Evolutionary conservation across 2,797 vertebrate genomes (phyloP).

Genomic region (Delichon dasypus): DNA sequence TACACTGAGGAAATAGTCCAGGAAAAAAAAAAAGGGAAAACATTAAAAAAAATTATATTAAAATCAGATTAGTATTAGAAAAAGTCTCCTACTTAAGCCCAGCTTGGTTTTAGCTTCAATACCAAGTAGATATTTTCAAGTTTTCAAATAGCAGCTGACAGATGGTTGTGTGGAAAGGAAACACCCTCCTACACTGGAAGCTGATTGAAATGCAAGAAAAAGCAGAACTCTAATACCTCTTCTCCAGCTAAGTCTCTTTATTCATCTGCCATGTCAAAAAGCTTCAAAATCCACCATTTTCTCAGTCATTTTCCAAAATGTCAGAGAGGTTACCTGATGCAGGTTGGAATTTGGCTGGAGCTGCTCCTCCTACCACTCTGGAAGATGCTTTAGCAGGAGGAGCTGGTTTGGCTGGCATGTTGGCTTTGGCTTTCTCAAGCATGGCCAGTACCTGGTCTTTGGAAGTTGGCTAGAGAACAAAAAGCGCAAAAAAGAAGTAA

Average conservation of each 20-base stretch:
- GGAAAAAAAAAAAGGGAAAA: background rate
- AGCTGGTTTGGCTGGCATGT: conserved; percentile 91
- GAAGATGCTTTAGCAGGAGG: conserved; percentile 77
- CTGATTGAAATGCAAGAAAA: background rate
- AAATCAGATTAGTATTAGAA: background rate
- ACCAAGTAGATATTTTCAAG: background rate
- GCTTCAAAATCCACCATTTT: background rate
- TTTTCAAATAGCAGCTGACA: conserved; percentile 4
- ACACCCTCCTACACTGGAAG: background rate
- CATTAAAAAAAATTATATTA: accelerated
- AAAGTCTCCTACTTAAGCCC: background rate
- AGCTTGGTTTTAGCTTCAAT: background rate
- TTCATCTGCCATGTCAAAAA: background rate
- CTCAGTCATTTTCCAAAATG: background rate
- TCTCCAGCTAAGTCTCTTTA: background rate
- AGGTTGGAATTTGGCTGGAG: conserved; percentile 74
- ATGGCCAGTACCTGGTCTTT: conserved; percentile 93
- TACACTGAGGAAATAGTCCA: background rate
- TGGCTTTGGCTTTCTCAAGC: conserved; percentile 93
- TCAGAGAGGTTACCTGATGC: conserved; percentile 75
- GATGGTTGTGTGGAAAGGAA: background rate
- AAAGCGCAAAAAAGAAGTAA: background rate
- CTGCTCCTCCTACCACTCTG: conserved; percentile 73
- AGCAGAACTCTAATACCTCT: background rate
- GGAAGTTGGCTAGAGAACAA: conserved; percentile 84